Evolutionary conservation across 2,113 vertebrate genomes (phyloP).

Genomic region (Scophthalmus maximus): DNA sequence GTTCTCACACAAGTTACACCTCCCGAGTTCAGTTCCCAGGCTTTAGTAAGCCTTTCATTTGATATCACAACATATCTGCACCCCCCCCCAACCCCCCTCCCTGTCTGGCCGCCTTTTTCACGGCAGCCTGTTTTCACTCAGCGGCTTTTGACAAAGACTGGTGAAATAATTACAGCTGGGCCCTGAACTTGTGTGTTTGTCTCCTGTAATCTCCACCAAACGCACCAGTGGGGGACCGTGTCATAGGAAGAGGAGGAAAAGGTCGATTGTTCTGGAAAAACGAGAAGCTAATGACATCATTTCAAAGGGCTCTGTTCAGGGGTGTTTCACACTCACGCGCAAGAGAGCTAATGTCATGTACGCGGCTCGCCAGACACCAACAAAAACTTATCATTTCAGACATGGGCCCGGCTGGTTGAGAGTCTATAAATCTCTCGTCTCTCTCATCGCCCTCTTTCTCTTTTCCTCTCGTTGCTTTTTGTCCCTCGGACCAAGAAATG

Average conservation of each 20-base stretch:
- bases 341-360: slow-evolving; percentile 28
- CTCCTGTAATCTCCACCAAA: slow-evolving; percentile 65
- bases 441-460: background rate
- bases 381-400: slow-evolving; percentile 51
- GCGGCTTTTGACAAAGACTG: slow-evolving; percentile 78
- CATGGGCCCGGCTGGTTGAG: slow-evolving; percentile 22
- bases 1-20: slow-evolving; percentile 63
- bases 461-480: slow-evolving; percentile 5
- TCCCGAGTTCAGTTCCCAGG: slow-evolving; percentile 75
- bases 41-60: slow-evolving; percentile 76
- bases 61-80: slow-evolving; percentile 79
- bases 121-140: slow-evolving; percentile 77
- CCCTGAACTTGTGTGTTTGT: slow-evolving; percentile 71
- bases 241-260: slow-evolving; percentile 84
- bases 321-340: slow-evolving; percentile 44
- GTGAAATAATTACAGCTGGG: slow-evolving; percentile 80
- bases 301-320: slow-evolving; percentile 66
- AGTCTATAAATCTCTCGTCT: slow-evolving; percentile 36
- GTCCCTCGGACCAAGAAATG: slow-evolving; percentile 2
- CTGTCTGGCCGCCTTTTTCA: slow-evolving; percentile 68
- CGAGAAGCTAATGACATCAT: slow-evolving; percentile 80
- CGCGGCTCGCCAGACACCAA: slow-evolving; percentile 35
- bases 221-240: slow-evolving; percentile 60
- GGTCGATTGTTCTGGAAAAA: slow-evolving; percentile 81
- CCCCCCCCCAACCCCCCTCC: slow-evolving; percentile 26